These are phyloP conservation scores for Cryptus armator DNA, from an alignment of 2,888 invertebrate species.

Conservation along the genomic window DNA sequence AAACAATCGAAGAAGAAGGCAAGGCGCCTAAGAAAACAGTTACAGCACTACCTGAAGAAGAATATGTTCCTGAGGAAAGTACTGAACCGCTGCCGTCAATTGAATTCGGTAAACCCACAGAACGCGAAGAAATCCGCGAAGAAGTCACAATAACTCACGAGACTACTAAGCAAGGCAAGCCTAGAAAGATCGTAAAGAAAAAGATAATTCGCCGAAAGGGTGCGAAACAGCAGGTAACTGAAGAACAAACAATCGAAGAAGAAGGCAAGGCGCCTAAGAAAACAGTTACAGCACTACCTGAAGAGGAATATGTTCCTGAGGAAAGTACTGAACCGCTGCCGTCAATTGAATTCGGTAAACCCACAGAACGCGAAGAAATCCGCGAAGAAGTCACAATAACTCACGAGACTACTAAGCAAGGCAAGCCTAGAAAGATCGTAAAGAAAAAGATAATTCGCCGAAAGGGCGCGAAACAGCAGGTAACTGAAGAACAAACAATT, in stretches of 20 bases:
- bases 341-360: slow-evolving; percentile 45
- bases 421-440: slow-evolving; percentile 73
- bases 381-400: slow-evolving; percentile 83
- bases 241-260: slow-evolving; percentile 83
- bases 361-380: slow-evolving; percentile 74
- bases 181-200: slow-evolving; percentile 80
- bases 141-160: slow-evolving; percentile 74
- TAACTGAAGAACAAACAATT: slow-evolving; percentile 77
- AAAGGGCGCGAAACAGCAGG: slow-evolving; percentile 76
- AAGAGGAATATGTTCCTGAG: slow-evolving; percentile 65
- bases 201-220: slow-evolving; percentile 83
- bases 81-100: slow-evolving; percentile 36
- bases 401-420: slow-evolving; percentile 83
- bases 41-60: slow-evolving; percentile 76
- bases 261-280: slow-evolving; percentile 83
- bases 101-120: slow-evolving; percentile 62
- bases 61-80: slow-evolving; percentile 56
- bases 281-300: slow-evolving; percentile 79
- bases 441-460: slow-evolving; percentile 81
- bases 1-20: slow-evolving; percentile 85
- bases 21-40: slow-evolving; percentile 83
- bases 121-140: slow-evolving; percentile 73
- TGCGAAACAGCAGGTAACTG: slow-evolving; percentile 83
- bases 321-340: slow-evolving; percentile 59
- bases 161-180: slow-evolving; percentile 71